These are phyloP conservation scores for Pseudeuparius sepicola DNA, from an alignment of 2,888 invertebrate genomes.

Conservation along the genomic window DNA sequence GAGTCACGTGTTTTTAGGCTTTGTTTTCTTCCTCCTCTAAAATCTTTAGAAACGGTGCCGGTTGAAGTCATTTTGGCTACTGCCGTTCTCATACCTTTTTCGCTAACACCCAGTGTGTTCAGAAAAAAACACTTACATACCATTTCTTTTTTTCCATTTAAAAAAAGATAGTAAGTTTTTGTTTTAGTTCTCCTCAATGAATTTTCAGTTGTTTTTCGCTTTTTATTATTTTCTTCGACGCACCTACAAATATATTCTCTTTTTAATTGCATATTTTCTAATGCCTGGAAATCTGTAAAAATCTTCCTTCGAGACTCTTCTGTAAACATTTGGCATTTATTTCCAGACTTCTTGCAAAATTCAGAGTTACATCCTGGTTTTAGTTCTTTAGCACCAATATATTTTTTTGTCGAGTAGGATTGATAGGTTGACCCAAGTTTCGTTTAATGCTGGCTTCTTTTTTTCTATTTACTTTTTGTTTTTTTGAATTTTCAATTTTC, in stretches of 20 bases:
- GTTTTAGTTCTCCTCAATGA: conserved; percentile 1
- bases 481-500: no score
- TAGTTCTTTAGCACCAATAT: background rate
- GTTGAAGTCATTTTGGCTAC: background rate
- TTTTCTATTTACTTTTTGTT: conserved; percentile 5
- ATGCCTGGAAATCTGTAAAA: conserved; percentile 3
- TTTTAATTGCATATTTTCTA: background rate
- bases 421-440: conserved; percentile 3
- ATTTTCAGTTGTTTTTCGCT: conserved; percentile 2
- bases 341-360: conserved; percentile 6
- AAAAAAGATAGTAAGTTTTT: conserved; percentile 5
- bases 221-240: conserved; percentile 3
- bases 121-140: conserved; percentile 5
- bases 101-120: conserved; percentile 4
- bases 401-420: no score
- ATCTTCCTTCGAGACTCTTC: conserved; percentile 3
- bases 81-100: background rate
- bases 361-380: conserved; percentile 1
- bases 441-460: conserved; percentile 5
- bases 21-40: background rate
- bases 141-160: background rate
- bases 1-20: background rate
- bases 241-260: conserved; percentile 7
- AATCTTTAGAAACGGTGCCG: conserved; percentile 4
- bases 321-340: background rate